A percentile compares a stretch with the other conserved stretches of the same genome.
Evolutionary conservation across 37 sponge, comb jelly and placozoan genomes (phyloP).

Genomic region (Diacarnus erythraeanus): DNA sequence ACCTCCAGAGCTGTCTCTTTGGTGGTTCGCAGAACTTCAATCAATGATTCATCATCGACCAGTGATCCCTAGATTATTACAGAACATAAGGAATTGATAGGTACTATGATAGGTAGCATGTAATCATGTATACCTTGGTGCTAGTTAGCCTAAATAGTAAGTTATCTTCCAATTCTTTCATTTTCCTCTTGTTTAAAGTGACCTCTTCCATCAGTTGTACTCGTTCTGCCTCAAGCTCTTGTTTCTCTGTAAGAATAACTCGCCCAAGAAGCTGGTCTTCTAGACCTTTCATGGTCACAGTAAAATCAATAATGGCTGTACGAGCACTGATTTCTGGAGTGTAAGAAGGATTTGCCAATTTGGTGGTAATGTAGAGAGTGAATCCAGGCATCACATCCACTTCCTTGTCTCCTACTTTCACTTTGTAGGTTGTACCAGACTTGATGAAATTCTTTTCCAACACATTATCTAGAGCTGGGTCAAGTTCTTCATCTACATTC

Average conservation of each 20-base stretch:
- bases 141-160: conserved; percentile 91
- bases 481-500: conserved; percentile 93
- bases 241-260: conserved; percentile 98
- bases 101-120: neutral
- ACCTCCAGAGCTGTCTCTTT: conserved; percentile 95
- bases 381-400: conserved; percentile 97
- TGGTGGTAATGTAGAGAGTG: conserved; percentile 94
- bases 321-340: conserved; percentile 97
- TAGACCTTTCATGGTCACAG: conserved; percentile 99
- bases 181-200: conserved; percentile 92
- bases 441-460: conserved; percentile 99
- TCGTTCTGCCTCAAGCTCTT: conserved; percentile 94
- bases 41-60: conserved; percentile 96
- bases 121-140: conserved; percentile 54
- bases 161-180: conserved; percentile 98
- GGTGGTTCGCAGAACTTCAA: conserved; percentile 91
- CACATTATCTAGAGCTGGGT: conserved; percentile 99
- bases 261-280: conserved; percentile 98
- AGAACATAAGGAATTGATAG: neutral
- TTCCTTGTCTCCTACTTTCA: conserved; percentile 99
- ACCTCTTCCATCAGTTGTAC: conserved; percentile 96
- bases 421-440: conserved; percentile 78
- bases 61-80: conserved; percentile 75
- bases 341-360: conserved; percentile 96
- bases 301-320: conserved; percentile 97